phyloP scores from a whole-genome alignment of 2,113 vertebrate genomes.

The Noturus placidus region DNA sequence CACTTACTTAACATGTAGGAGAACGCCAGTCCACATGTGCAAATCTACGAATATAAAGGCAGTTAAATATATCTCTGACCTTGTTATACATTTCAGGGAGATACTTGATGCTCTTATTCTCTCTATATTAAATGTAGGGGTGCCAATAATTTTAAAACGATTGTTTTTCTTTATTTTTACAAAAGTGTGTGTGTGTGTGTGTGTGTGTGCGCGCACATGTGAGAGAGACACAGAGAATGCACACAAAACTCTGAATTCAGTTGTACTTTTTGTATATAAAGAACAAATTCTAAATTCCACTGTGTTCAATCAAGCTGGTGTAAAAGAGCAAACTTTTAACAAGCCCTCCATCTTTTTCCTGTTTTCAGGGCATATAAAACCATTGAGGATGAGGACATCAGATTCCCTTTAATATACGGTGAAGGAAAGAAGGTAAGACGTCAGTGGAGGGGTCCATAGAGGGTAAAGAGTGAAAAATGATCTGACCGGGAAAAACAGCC shows the following conservation, averaged over 20 bases:
- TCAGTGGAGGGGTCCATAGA: neutral
- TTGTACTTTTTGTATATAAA: neutral
- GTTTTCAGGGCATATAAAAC: slow-evolving; percentile 77
- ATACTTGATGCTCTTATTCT: neutral
- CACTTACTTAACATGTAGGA: neutral
- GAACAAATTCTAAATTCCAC: neutral
- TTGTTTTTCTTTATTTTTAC: neutral
- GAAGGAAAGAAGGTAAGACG: slow-evolving; percentile 87
- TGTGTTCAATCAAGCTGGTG: neutral
- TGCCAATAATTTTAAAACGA: neutral
- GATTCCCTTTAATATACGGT: slow-evolving; percentile 59
- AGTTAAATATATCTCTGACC: neutral
- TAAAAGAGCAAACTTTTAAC: neutral
- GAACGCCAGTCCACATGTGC: neutral
- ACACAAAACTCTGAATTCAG: neutral
- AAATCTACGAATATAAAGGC: neutral
- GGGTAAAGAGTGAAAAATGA: neutral
- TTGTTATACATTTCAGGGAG: neutral
- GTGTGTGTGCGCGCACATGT: neutral
- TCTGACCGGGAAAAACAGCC: neutral
- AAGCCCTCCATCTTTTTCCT: slow-evolving; percentile 7
- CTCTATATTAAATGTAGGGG: neutral
- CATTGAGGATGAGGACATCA: slow-evolving; percentile 76
- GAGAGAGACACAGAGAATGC: neutral
- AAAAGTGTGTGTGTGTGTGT: neutral